A percentile compares a stretch with the other conserved stretches of the same genome.
Conservation (phyloP, 2,797 vertebrate species). For the Molossus molossus region DNA sequence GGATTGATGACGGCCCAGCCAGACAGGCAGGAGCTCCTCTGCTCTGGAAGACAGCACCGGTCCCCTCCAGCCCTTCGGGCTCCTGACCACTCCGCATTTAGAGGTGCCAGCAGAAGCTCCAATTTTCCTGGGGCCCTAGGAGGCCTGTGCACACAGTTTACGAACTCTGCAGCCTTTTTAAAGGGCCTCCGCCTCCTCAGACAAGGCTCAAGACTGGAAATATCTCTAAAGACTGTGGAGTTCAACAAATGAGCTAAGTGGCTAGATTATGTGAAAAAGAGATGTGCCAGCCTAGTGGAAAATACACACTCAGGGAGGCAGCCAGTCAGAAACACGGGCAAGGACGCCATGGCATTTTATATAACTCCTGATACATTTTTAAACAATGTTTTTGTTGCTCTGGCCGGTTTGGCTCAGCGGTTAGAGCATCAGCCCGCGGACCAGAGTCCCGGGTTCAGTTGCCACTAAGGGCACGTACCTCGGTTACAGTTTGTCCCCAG, state of each 20-base stretch:
- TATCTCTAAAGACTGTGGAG: background rate
- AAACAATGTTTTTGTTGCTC: too few relatives aligned
- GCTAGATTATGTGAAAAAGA: background rate
- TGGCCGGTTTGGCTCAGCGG: too few relatives aligned
- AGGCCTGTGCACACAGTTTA: background rate
- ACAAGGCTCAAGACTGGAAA: background rate
- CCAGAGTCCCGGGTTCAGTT: too few relatives aligned
- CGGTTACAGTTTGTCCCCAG: too few relatives aligned
- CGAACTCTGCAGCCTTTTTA: background rate
- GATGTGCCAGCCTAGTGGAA: background rate
- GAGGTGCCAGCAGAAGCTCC: background rate
- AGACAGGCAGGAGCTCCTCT: background rate
- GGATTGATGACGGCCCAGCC: background rate
- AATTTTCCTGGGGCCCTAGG: background rate
- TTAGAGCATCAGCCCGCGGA: too few relatives aligned
- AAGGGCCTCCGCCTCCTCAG: background rate
- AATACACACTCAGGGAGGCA: background rate
- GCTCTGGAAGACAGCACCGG: fast-evolving
- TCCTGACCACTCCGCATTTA: background rate
- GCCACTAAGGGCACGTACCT: too few relatives aligned
- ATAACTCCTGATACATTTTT: background rate
- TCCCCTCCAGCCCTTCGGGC: background rate
- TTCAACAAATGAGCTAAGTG: background rate
- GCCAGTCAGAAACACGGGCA: background rate
- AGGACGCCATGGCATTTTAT: background rate